A percentile compares a stretch with the other conserved stretches of the same genome.
Evolutionary conservation across 2,113 vertebrate genomes (phyloP).

Genomic region (Varanus salvator): DNA sequence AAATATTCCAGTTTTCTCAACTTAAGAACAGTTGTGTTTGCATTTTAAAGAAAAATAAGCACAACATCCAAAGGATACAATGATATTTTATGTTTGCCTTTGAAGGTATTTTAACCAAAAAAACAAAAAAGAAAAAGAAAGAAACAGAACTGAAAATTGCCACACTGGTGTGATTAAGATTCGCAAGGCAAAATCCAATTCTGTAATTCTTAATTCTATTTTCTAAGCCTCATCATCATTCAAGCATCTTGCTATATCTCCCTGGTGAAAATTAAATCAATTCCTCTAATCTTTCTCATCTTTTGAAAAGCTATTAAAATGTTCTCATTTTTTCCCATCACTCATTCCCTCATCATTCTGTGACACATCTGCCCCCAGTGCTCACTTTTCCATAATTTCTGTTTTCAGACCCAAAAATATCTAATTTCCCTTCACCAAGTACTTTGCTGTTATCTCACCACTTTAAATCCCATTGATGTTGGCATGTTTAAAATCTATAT

Average conservation of each 20-base stretch:
- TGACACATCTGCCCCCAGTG: neutral
- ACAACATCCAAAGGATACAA: neutral
- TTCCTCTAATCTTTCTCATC: slow-evolving; percentile 23
- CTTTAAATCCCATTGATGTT: neutral
- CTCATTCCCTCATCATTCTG: neutral
- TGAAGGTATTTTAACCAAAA: neutral
- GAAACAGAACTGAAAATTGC: neutral
- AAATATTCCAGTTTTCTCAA: neutral
- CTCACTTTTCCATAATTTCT: neutral
- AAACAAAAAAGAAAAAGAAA: neutral
- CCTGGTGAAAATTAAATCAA: slow-evolving; percentile 16
- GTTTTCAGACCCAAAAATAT: neutral
- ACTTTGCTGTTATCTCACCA: neutral
- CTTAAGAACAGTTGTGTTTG: neutral
- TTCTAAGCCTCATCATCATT: slow-evolving; percentile 34
- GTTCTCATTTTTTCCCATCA: neutral
- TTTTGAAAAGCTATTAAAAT: slow-evolving; percentile 23
- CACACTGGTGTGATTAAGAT: slow-evolving; percentile 12
- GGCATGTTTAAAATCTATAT: neutral
- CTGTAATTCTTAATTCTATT: slow-evolving; percentile 25
- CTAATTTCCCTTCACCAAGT: neutral
- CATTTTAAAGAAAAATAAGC: neutral
- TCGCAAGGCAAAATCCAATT: slow-evolving; percentile 4
- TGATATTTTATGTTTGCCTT: neutral
- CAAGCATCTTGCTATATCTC: slow-evolving; percentile 15